phyloP scores from a whole-genome alignment of 2,888 invertebrate genomes.

The Pammene fasciana region DNA sequence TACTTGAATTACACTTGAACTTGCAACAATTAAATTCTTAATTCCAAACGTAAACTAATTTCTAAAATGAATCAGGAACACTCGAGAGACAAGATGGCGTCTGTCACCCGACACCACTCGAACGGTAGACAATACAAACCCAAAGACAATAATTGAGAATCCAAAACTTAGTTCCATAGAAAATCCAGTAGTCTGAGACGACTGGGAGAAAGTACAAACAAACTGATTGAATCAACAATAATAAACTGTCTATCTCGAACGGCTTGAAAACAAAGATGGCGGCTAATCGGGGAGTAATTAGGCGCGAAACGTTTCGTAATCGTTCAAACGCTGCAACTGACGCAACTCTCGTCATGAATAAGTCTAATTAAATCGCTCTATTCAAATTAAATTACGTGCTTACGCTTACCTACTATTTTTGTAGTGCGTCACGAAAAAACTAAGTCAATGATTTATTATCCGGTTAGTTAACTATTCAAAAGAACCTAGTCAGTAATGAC shows the following conservation, averaged over 20 bases:
- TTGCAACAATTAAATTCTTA: constrained; percentile 8
- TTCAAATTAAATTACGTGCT: constrained; percentile 17
- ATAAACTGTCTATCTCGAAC: constrained; percentile 47
- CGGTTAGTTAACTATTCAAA: constrained; percentile 37
- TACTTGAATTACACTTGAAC: not conserved
- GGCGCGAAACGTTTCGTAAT: constrained; percentile 49
- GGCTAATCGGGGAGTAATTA: constrained; percentile 49
- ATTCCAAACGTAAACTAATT: constrained; percentile 56
- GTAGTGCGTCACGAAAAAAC: constrained; percentile 28
- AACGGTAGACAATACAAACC: constrained; percentile 58
- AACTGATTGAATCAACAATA: constrained; percentile 49
- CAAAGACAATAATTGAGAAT: constrained; percentile 54
- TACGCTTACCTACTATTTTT: constrained; percentile 11
- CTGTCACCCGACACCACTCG: constrained; percentile 54
- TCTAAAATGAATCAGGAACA: constrained; percentile 47
- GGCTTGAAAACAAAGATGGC: constrained; percentile 53
- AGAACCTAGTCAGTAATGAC: constrained; percentile 34
- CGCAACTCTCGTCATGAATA: constrained; percentile 17
- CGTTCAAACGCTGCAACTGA: constrained; percentile 31
- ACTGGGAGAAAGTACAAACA: constrained; percentile 68
- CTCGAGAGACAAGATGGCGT: constrained; percentile 56
- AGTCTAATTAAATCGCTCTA: constrained; percentile 31
- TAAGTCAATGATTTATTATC: constrained; percentile 33
- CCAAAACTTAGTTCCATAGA: constrained; percentile 58
- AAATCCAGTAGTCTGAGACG: constrained; percentile 59